Base-by-base conservation (phyloP, 2,113 vertebrate species). In the Cyanocitta stelleri region DNA sequence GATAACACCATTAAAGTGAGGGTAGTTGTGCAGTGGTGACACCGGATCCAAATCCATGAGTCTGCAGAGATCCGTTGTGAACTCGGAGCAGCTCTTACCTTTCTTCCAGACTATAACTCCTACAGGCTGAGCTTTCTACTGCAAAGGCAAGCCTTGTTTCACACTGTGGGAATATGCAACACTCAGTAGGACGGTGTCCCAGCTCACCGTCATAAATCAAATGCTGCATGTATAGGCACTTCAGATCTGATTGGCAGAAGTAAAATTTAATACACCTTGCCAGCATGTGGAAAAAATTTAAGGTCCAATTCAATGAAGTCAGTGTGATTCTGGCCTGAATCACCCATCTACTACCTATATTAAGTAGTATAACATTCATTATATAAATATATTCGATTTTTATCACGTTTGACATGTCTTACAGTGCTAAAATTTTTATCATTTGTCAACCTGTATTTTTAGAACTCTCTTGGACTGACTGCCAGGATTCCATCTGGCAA, bases 281-380 rank as follows among this genome's bases (percentile, higher is more conserved):
- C 85, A 92, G 90, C 85, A 93, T 49, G 59, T 93, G 95, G 93
- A 93, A 96, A 96, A 90, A 93, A 86, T 87, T 81, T 92, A 78
- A 93, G 85, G 76, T 90, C 48, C 19, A 4, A 78, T 75, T 88
- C 88, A 93, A 86, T 93, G 75, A 88, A 95, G 85, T 90, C 85
- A 94, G 68, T 68, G 64, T 80, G 64, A 95, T 66, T 90, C 74
- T 78, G 76, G 79, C 56, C 52, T 81, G 48, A 88, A 90, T 84
- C 52, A 44, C 61, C 72, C 90, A 88, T 81, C 69, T 90, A 82
- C 79, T 93, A 86, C 93, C 76, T 90, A 79, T 71, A 92, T 92
- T 88, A 96, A 92, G 44, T n/a, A 78, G 30, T 62, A 41, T 52
- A 94, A 78, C 39, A 46, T 74, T 92, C 52, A 84, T 72, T 81